Percentiles rank a stretch among this genome's conserved stretches.
phyloP scores from a whole-genome alignment of 2,888 invertebrate genomes.

The Sinopyrophorus schimmeli region DNA sequence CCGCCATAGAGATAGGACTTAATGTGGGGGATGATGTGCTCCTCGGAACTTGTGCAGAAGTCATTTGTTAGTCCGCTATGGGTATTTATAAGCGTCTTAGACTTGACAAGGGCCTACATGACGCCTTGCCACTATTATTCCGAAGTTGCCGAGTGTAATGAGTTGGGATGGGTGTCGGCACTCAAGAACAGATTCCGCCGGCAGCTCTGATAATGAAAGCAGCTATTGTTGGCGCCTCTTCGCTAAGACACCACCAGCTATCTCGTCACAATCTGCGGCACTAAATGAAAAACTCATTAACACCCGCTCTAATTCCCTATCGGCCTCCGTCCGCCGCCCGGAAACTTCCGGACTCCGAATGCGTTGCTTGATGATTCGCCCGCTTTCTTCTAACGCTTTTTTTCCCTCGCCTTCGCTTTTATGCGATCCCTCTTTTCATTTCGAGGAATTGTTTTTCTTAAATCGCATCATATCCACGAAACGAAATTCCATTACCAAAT shows the following conservation, averaged over 20 bases:
- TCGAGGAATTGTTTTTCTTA: conserved; percentile 19
- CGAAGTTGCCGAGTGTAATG: conserved; percentile 31
- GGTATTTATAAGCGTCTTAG: conserved; percentile 26
- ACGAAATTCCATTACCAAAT: conserved; percentile 22
- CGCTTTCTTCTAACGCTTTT: conserved; percentile 27
- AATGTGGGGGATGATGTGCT: conserved; percentile 21
- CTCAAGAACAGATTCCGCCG: conserved; percentile 22
- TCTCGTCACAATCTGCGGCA: conserved; percentile 47
- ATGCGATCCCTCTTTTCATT: conserved; percentile 19
- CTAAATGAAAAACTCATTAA: conserved; percentile 53
- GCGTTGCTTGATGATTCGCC: conserved; percentile 32
- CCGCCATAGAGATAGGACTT: conserved; percentile 17
- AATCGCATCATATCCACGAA: conserved; percentile 4
- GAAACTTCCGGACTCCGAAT: conserved; percentile 29
- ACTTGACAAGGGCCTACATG: conserved; percentile 24
- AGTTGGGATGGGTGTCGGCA: conserved; percentile 26
- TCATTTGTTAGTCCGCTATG: conserved; percentile 23
- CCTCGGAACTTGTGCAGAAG: conserved; percentile 22
- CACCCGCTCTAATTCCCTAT: conserved; percentile 44
- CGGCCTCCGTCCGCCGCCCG: conserved; percentile 27
- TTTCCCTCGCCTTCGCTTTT: conserved; percentile 14
- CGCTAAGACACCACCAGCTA: conserved; percentile 41
- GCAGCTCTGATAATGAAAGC: conserved; percentile 40
- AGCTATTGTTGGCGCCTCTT: conserved; percentile 39
- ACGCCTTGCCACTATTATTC: conserved; percentile 27